Evolutionary conservation across 2,797 vertebrate species (phyloP), one percentile per base, ranked within the genome.

Genomic region (Takifugu ocellatus): DNA sequence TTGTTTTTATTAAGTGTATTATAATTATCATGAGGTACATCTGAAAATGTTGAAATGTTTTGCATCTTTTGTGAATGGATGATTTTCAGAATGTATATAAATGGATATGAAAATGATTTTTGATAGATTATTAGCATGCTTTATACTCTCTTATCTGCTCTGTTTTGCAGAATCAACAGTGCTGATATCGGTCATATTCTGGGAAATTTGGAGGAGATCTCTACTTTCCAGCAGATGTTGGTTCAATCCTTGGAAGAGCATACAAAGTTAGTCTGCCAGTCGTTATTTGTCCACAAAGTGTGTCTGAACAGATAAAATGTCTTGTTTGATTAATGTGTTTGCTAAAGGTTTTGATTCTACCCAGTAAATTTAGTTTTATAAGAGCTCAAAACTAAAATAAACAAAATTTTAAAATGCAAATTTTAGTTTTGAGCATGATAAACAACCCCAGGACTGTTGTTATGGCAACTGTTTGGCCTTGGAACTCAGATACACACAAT

Each of bases 161-260:
- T 60, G 73, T 51, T 26, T 15, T 67, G 47, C 75, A 99, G 97
- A 87, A 84, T 98, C 74, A 93, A 88, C 77, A 85, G 86, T 2
- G 53, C 88, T 45, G 93, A 94, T 81, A 92, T 91, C 50, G 83
- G 88, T 43, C 89, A 94, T 66, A 92, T 99, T 88, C 90, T 94
- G 87, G 96, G 95, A 29, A 98, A 98, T 63, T 88, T 98, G 63
- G 96, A 99, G 83, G 97, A 98, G 81, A 96, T 99, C 82, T 94
- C 92, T 51, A 93, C 94, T 75, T 98, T 98, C 63, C 95, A 97
- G 78, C 95, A 96, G 84, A 89, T 93, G 88, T 87, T 97, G 81
- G 93, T 95, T 70, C 94, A 97, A 86, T 92, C 94, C 59, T 86
- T 97, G 82, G 94, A 97, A 81, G 94, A 97, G 60, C 94, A 94